Evolutionary conservation across 2,797 vertebrate species (phyloP).

Genomic region (Ambastaia sidthimunki): DNA sequence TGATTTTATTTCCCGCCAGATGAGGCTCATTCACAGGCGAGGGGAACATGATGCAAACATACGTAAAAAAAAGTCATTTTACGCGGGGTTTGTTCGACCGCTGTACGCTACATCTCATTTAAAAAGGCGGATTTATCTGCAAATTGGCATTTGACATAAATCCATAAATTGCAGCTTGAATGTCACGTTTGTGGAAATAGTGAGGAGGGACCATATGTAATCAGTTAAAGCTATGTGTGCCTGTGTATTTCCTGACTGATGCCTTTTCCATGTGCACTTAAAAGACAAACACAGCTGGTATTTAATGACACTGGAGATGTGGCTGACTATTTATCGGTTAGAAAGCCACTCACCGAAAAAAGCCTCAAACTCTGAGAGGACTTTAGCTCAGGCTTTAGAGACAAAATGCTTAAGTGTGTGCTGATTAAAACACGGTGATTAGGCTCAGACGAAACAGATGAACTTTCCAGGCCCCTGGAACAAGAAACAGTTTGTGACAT

Average conservation of each 20-base stretch:
- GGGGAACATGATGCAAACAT: slow-evolving; percentile 66
- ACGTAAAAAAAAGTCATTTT: slow-evolving; percentile 50
- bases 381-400: slow-evolving; percentile 26
- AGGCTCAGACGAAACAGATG: not conserved
- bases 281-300: slow-evolving; percentile 83
- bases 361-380: slow-evolving; percentile 55
- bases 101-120: slow-evolving; percentile 56
- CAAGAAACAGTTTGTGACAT: not conserved
- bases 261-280: slow-evolving; percentile 77
- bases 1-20: slow-evolving; percentile 71
- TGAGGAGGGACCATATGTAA: slow-evolving; percentile 43
- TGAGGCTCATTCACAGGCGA: slow-evolving; percentile 60
- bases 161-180: slow-evolving; percentile 57
- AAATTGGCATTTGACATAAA: slow-evolving; percentile 64
- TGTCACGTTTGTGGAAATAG: slow-evolving; percentile 38
- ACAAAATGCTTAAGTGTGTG: not conserved
- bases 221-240: slow-evolving; percentile 56
- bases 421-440: slow-evolving; percentile 21
- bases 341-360: slow-evolving; percentile 69
- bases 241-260: slow-evolving; percentile 67
- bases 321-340: slow-evolving; percentile 68
- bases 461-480: not conserved
- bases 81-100: slow-evolving; percentile 49
- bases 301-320: slow-evolving; percentile 78
- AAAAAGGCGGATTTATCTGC: slow-evolving; percentile 50